A percentile compares a stretch with the other conserved stretches of the same genome.
Conservation (phyloP, 2,113 vertebrate genomes). For the Lagenorhynchus albirostris region DNA sequence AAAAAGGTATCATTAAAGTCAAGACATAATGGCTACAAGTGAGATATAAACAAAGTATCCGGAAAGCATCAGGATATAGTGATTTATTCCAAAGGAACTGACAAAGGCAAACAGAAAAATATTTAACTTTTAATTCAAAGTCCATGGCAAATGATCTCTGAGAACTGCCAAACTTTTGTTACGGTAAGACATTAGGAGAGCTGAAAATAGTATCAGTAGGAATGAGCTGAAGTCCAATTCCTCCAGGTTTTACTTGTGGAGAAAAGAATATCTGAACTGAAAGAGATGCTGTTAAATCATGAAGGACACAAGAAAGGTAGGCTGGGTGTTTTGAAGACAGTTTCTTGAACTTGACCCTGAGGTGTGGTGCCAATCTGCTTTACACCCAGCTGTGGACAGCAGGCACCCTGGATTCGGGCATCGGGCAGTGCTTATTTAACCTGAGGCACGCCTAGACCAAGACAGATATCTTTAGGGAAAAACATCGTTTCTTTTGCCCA, state of each 20-base stretch:
- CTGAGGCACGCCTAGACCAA: not conserved
- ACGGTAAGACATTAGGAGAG: not conserved
- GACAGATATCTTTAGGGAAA: not conserved
- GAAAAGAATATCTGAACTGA: not conserved
- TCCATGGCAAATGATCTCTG: not conserved
- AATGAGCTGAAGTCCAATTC: not conserved
- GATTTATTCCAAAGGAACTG: not conserved
- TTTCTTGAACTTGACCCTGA: not conserved
- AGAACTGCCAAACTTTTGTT: not conserved
- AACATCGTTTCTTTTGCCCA: not conserved
- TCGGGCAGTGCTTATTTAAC: not conserved
- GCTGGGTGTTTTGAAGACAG: not conserved
- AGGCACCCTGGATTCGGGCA: not conserved
- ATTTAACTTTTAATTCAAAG: not conserved
- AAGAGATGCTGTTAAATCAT: not conserved
- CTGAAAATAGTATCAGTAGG: not conserved
- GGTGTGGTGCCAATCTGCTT: not conserved
- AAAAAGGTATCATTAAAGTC: not conserved
- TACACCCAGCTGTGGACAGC: not conserved
- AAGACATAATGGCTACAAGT: not conserved
- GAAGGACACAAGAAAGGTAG: not conserved
- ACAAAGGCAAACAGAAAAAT: not conserved
- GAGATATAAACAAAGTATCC: not conserved
- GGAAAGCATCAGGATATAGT: not conserved
- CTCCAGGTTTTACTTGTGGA: not conserved